These are phyloP conservation scores for Acanthoscelides obtectus DNA, from an alignment of 2,888 invertebrate species.

Conservation along the genomic window DNA sequence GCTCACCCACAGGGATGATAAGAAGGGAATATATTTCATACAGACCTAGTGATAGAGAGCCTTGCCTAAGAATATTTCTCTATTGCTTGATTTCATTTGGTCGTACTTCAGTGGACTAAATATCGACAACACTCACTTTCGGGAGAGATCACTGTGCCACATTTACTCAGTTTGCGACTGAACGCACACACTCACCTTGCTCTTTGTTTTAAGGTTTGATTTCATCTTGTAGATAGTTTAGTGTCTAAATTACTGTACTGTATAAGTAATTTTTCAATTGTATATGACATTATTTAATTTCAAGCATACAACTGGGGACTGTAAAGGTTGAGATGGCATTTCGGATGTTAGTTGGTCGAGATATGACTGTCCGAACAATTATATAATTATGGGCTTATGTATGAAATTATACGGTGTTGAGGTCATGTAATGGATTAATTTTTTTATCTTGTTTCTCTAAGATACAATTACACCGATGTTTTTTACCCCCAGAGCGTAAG, in stretches of 20 bases:
- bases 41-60: background rate
- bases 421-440: too few relatives aligned
- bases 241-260: background rate
- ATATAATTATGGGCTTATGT: background rate
- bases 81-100: background rate
- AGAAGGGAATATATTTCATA: too few relatives aligned
- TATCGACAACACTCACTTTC: background rate
- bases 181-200: background rate
- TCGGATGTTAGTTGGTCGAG: background rate
- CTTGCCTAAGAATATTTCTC: background rate
- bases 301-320: background rate
- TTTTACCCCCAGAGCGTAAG: too few relatives aligned
- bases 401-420: too few relatives aligned
- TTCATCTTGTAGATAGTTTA: background rate
- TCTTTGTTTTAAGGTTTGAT: background rate
- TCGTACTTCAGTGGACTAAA: background rate
- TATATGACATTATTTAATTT: slow-evolving; percentile 16
- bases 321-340: background rate
- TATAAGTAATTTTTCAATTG: slow-evolving; percentile 22
- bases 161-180: background rate
- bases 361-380: background rate
- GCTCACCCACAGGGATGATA: too few relatives aligned
- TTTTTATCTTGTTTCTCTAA: too few relatives aligned
- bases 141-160: background rate
- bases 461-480: too few relatives aligned